Evolutionary conservation across 1,140 invertebrate genomes (phyloP), one percentile per base, ranked within the genome.

Genomic region (Penaeus indicus): DNA sequence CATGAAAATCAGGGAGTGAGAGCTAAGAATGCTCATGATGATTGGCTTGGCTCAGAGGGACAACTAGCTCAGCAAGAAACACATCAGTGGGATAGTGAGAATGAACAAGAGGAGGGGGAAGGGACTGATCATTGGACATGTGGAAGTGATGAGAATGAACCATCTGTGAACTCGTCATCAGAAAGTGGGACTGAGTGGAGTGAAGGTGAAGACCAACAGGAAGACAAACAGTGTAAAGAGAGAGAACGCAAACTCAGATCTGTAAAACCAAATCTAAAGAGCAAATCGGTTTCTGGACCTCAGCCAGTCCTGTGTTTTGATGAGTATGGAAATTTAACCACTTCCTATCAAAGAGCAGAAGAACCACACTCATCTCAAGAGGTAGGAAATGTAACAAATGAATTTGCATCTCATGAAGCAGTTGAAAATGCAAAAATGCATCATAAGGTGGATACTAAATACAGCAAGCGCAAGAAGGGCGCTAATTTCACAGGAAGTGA

Each of bases 281-380:
- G 27, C 54, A 25, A 72, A 64, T n/a, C 87, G n/a, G 19, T 72
- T 42, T 8, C 10, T 67, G 60, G 54, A 54, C 54, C 88, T 67
- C 54, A 77, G 60, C 86, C 86, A 19, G 83, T 89, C 3, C 62
- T 89, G 18, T 89, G 77, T 72, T 89, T 89, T 89, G 88, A 89
- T 85, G 88, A 89, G 63, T 89, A 89, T 85, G 88, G 88, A 3
- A 89, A 89, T 62, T 78, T 89, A 25, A 89, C 83, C 4, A 85
- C 88, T 42, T 47, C 86, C 2, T 87, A 87, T 60, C 82, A 88
- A 63, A 69, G 82, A 42, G 72, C 87, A 64, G 72, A 72, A 64
- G n/a, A 62, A n/a, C 42, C 78, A 80, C 25, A 19, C 16, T 21
- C 32, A 60, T 80, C 78, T 80, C 21, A 54, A n/a, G 21, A 54